phyloP scores from a whole-genome alignment of 2,888 invertebrate genomes.

The Dastarcus helophoroides region DNA sequence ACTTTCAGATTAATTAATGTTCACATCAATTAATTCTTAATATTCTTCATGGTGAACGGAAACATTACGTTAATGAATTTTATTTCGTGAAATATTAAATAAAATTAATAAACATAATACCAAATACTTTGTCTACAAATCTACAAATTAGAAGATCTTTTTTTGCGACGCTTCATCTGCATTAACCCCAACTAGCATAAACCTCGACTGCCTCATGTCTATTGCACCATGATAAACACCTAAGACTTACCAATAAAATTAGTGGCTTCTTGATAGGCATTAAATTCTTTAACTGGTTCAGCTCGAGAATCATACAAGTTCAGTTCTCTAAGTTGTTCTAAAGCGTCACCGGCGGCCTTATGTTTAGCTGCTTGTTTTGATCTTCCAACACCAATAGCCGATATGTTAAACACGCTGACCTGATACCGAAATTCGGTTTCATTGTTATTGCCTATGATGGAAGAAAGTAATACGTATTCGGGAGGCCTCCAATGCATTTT shows the following conservation, averaged over 20 bases:
- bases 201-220: no score
- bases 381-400: conserved; percentile 28
- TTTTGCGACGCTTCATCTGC: background rate
- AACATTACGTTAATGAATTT: no score
- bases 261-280: conserved; percentile 18
- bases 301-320: conserved; percentile 28
- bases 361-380: conserved; percentile 52
- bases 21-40: no score
- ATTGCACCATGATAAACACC: background rate
- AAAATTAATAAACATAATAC: no score
- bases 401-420: conserved; percentile 31
- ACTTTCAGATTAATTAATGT: no score
- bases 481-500: no score
- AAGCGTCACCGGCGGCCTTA: conserved; percentile 42
- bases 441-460: no score
- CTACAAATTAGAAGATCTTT: background rate
- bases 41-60: no score
- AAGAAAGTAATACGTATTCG: no score
- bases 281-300: conserved; percentile 21
- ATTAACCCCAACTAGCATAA: background rate
- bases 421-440: conserved; percentile 40
- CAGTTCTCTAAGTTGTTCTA: conserved; percentile 33
- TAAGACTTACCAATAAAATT: conserved; percentile 19
- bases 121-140: no score
- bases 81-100: no score